A percentile compares a stretch with the other conserved stretches of the same genome.
Conservation (phyloP, 2,113 vertebrate genomes). For the Muntiacus muntjak region DNA sequence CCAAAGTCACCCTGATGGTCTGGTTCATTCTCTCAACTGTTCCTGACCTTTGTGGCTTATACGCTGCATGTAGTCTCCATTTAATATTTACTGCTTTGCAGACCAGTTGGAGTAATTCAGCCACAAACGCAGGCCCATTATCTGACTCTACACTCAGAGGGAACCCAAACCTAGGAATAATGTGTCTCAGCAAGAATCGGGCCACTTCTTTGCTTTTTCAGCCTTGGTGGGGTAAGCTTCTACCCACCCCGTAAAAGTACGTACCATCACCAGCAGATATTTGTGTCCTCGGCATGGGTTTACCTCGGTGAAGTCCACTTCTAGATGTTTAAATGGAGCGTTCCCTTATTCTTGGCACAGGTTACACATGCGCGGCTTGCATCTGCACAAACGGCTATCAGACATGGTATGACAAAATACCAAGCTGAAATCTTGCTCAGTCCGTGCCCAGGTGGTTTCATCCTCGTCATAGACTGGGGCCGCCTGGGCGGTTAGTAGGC, state of each 20-base stretch:
- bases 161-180: neutral
- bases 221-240: neutral
- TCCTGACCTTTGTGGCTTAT: neutral
- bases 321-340: neutral
- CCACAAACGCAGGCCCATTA: neutral
- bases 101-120: neutral
- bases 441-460: neutral
- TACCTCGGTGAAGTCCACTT: neutral
- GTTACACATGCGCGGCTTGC: fast-evolving
- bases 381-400: neutral
- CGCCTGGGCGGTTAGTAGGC: neutral
- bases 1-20: neutral
- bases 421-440: neutral
- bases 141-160: neutral
- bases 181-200: neutral
- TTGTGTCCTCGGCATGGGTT: neutral
- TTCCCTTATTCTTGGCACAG: neutral
- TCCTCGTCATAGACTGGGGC: neutral
- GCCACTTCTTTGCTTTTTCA: neutral
- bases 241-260: neutral
- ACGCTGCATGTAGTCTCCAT: neutral
- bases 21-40: neutral
- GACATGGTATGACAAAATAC: neutral
- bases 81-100: neutral
- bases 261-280: neutral